Evolutionary conservation across 2,888 invertebrate genomes (phyloP).

Genomic region (Lithosia quadra): DNA sequence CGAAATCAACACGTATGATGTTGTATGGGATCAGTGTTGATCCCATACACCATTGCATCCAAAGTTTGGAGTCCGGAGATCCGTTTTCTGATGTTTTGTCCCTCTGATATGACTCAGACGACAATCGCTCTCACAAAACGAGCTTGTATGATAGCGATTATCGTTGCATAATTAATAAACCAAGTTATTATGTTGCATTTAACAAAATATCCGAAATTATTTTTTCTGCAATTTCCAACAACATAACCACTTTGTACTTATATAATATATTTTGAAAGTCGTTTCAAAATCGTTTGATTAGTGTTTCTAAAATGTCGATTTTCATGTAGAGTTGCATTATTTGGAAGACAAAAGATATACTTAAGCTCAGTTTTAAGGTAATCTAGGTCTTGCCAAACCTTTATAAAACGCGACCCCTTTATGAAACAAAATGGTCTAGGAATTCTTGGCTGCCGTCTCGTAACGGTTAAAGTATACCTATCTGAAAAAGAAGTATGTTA

Average conservation of each 20-base stretch:
- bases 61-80: neutral
- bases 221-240: too few relatives aligned
- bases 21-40: neutral
- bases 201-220: too few relatives aligned
- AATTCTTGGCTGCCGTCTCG: constrained; percentile 29
- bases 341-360: constrained; percentile 1
- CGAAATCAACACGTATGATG: neutral
- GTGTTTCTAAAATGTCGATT: neutral
- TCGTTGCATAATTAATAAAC: too few relatives aligned
- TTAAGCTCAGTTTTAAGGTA: neutral
- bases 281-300: neutral
- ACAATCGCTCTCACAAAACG: too few relatives aligned
- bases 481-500: constrained; percentile 8
- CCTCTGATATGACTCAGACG: neutral
- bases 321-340: neutral
- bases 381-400: neutral
- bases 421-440: constrained; percentile 24
- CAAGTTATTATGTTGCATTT: too few relatives aligned
- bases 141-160: neutral
- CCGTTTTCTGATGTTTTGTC: neutral
- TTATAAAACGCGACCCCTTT: neutral
- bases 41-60: neutral
- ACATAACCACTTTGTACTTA: too few relatives aligned
- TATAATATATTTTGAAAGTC: neutral
- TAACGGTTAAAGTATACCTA: constrained; percentile 13